Conservation (phyloP, 2,888 invertebrate species). For the Fragum sueziense region DNA sequence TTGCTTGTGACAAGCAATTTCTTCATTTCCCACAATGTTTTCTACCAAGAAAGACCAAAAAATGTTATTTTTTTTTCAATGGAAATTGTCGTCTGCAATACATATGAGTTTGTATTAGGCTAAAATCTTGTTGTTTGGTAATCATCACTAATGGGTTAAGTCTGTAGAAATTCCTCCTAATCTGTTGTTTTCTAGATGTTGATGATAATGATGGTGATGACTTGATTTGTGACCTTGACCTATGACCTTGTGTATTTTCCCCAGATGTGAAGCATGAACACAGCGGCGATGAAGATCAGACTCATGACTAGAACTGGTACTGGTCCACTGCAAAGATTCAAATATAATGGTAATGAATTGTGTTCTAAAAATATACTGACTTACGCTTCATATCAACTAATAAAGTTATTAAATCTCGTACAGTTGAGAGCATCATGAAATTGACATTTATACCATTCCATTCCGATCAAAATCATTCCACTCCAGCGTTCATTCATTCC, state of each 20-base stretch:
- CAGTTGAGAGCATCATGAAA: no score
- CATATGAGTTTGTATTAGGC: background rate
- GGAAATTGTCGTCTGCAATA: background rate
- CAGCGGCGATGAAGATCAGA: slow-evolving; percentile 98
- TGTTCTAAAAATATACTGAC: no score
- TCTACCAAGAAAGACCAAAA: no score
- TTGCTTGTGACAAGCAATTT: background rate
- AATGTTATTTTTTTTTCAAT: no score
- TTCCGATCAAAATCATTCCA: no score
- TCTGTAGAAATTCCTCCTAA: background rate
- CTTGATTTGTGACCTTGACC: slow-evolving; percentile 10
- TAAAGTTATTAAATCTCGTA: no score
- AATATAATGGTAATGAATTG: no score
- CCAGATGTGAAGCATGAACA: slow-evolving; percentile 99
- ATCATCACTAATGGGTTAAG: background rate
- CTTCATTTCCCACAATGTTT: background rate
- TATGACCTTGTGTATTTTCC: slow-evolving; percentile 88
- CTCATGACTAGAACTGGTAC: slow-evolving; percentile 99
- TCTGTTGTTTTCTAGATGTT: background rate
- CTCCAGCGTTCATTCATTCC: no score
- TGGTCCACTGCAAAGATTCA: slow-evolving; percentile 89
- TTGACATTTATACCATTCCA: no score
- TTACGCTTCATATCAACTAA: no score
- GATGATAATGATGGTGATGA: background rate
- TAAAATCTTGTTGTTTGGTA: background rate